Base-by-base conservation (phyloP, 2,113 vertebrate species). In the Scopus umbretta region DNA sequence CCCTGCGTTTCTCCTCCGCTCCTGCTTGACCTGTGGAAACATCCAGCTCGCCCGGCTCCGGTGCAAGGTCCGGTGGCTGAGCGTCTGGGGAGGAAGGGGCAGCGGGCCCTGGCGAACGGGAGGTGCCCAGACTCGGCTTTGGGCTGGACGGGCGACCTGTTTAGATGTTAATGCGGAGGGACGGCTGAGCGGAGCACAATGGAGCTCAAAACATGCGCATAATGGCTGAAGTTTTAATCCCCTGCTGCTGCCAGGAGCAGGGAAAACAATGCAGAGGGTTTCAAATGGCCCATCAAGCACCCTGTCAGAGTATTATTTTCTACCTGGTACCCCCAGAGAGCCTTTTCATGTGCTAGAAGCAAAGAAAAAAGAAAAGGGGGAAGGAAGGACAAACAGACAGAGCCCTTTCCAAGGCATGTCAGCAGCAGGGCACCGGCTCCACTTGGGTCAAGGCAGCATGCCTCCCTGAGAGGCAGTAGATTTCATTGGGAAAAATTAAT, bases 181-280 rank as follows among this genome's bases (percentile, higher is more conserved):
- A 47, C 38, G 21, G 62, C 59, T 25, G 58, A 74, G 85, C 5
- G 1, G 19, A 22, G 86, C 89, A 92, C 88, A 92, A 88, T 74
- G 88, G 50, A 67, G 79, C 92, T 26, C 59, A 11, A 40, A 50
- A 29, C 53, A 9, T 3, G 63, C 43, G 15, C 84, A 3, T 43
- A 76, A 67, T 72, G 85, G 90, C 75, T 18, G 66, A 26, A 86
- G 86, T 47, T 81, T 71, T 81, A 90, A 73, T 90, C 94, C 81
- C 68, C 80, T 15, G 42, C 70, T 27, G 73, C 79, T 0, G 72
- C 84, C 68, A 40, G 61, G 49, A 80, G 75, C 81, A 2, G 81
- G 53, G 81, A 52, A 58, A 79, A 90, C 90, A 86, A 63, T 67
- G 74, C 50, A 0, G 4, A 53, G 68, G 85, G 90, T 80, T 89